A percentile compares a stretch with the other conserved stretches of the same genome.
phyloP scores from a whole-genome alignment of 2,797 vertebrate genomes.

The Lacerta viridis region DNA sequence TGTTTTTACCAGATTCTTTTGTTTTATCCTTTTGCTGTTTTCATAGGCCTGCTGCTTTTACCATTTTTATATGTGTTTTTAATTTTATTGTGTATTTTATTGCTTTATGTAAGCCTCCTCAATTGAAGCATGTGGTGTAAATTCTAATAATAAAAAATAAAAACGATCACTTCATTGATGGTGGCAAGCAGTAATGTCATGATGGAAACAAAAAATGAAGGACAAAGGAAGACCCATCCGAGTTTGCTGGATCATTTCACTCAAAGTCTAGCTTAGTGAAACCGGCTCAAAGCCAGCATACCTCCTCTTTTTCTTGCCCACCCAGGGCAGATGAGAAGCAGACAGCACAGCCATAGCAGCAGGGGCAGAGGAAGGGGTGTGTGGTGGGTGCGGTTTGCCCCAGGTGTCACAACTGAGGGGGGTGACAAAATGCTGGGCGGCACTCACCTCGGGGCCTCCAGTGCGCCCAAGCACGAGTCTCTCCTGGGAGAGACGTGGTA shows the following conservation, averaged over 20 bases:
- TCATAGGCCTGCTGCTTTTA: not conserved
- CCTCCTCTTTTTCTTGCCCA: too few species aligned
- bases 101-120: not conserved
- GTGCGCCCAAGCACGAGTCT: rapidly evolving
- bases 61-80: not conserved
- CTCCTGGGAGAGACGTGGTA: too few species aligned
- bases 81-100: not conserved
- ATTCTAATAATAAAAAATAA: not conserved
- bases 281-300: too few species aligned
- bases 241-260: not conserved
- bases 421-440: too few species aligned
- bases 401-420: too few species aligned
- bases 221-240: not conserved
- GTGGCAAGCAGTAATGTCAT: not conserved
- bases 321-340: not conserved
- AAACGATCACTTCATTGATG: not conserved
- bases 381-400: too few species aligned
- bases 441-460: too few species aligned
- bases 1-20: not conserved
- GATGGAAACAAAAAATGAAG: not conserved
- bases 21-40: too few species aligned
- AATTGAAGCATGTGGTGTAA: not conserved
- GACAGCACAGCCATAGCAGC: not conserved
- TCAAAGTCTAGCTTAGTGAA: not conserved
- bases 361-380: too few species aligned